Evolutionary conservation across 2,888 invertebrate genomes (phyloP).

Genomic region (Tipula confusa): DNA sequence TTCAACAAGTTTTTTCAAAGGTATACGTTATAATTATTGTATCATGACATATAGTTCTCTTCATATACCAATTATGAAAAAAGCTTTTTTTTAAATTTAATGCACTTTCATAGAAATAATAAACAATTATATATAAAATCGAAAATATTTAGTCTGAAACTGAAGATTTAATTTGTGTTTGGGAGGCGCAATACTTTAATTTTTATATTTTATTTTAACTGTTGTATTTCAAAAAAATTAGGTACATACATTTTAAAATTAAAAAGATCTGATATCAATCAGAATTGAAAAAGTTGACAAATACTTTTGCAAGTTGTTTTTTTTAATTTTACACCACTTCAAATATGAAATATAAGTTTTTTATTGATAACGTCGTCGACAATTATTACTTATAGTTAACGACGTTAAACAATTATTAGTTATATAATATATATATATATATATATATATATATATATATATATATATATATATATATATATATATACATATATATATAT

Average conservation of each 20-base stretch:
- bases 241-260: neutral
- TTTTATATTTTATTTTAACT: too few species aligned
- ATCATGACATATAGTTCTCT: neutral
- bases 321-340: neutral
- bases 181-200: too few species aligned
- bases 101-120: too few species aligned
- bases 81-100: too few species aligned
- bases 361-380: neutral
- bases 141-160: too few species aligned
- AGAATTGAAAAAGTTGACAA: neutral
- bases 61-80: neutral
- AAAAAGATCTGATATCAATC: neutral
- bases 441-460: too few species aligned
- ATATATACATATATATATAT: too few species aligned
- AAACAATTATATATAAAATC: too few species aligned
- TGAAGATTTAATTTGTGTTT: too few species aligned
- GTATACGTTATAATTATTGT: neutral
- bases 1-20: neutral
- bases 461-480: too few species aligned
- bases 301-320: neutral
- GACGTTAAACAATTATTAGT: neutral
- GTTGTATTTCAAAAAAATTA: neutral
- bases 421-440: too few species aligned
- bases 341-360: neutral
- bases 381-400: neutral